Percentiles rank a stretch among this genome's conserved stretches.
Evolutionary conservation across 1,140 invertebrate species (phyloP).

Genomic region (Brachystomella parvula): DNA sequence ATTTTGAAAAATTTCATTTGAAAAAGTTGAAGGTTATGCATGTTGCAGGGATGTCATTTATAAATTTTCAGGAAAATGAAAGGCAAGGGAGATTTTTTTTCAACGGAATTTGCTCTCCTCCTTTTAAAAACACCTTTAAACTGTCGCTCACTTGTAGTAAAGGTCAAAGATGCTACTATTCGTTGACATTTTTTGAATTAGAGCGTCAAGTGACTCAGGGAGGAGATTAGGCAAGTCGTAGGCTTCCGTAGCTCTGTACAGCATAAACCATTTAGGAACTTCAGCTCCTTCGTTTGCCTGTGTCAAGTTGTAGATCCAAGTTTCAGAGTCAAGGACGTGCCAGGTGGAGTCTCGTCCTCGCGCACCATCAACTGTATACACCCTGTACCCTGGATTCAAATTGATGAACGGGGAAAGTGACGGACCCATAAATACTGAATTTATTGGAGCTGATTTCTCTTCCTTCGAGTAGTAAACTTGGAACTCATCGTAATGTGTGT

Average conservation of each 20-base stretch:
- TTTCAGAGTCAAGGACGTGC: slow-evolving; percentile 50
- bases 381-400: slow-evolving; percentile 56
- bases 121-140: no score
- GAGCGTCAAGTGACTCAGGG: slow-evolving; percentile 23
- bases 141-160: slow-evolving; percentile 13
- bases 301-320: slow-evolving; percentile 51
- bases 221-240: slow-evolving; percentile 29
- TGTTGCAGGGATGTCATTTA: no score
- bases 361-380: slow-evolving; percentile 53
- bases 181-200: slow-evolving; percentile 30
- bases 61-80: no score
- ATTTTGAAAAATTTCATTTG: no score
- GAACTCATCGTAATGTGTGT: slow-evolving; percentile 47
- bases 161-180: slow-evolving; percentile 26
- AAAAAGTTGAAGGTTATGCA: no score
- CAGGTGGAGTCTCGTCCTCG: slow-evolving; percentile 25
- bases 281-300: slow-evolving; percentile 46
- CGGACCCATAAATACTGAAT: slow-evolving; percentile 47
- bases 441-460: slow-evolving; percentile 12
- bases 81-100: no score
- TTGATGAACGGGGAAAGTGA: slow-evolving; percentile 49
- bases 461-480: slow-evolving; percentile 40
- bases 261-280: slow-evolving; percentile 43
- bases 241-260: slow-evolving; percentile 41
- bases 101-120: no score